Evolutionary conservation across 1,140 invertebrate genomes (phyloP), one percentile per base, ranked within the genome.

Genomic region (Psilanteris sp.): DNA sequence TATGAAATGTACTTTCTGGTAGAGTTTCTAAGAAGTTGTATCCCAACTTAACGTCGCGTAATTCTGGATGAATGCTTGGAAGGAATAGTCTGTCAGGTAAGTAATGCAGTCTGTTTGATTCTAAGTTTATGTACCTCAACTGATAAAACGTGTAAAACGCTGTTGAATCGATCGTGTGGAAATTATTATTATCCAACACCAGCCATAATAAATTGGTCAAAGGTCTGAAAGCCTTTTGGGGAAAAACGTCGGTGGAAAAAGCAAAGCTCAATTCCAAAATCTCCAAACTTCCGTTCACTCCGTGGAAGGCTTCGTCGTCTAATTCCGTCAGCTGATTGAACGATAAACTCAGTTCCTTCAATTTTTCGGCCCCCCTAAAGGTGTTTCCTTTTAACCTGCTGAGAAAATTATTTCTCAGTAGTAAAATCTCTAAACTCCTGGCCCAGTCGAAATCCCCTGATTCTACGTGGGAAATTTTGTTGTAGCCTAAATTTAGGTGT

Each of bases 401-500:
- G 32, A 97, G 92, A 73, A 93, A 91, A 83, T 97, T 97, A 86
- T 96, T 96, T 24, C 94, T 91, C 36, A 97, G 87, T 36, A 96
- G 90, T 7, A 97, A 89, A 43, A 95, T 96, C 74, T 93, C 93
- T n/a, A 97, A 87, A 78, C 92, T 93, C 14, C 90, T 90, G 7
- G 93, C 94, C 95, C 95, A 96, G n/a, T 91, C 90, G 78, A 96
- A 96, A 79, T 95, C 93, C 24, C 91, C 91, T 6, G 92, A 90
- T 32, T 91, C 89, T 39, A 97, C 91, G 75, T 93, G 91, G 15
- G 90, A 90, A 76, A 97, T 96, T 71, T 91, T 92, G 83, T 97
- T 97, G 81, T 96, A 96, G 16, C 94, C 95, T 52, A 96, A 90
- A 87, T 96, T 96, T 34, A 97, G 89, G 85, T 96, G 95, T 7